These are phyloP conservation scores for Leiothrix lutea DNA, from an alignment of 2,113 vertebrate species.

Conservation along the genomic window DNA sequence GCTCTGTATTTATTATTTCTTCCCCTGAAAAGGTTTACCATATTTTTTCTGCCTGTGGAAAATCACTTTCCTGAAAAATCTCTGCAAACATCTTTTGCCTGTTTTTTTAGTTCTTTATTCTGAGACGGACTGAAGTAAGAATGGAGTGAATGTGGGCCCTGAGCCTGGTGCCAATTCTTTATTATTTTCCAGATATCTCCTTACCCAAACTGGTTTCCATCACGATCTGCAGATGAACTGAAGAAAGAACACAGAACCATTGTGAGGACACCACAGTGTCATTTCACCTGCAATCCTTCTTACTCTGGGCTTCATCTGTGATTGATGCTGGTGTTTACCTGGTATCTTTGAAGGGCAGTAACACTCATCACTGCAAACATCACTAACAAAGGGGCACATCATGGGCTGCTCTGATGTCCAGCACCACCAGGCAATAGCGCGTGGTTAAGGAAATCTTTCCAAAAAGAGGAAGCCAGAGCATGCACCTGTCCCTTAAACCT, in stretches of 20 bases:
- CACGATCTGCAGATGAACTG: rapidly evolving
- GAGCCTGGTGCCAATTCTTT: not conserved
- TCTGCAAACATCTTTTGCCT: not conserved
- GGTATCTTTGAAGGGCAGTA: not conserved
- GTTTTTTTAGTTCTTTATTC: not conserved
- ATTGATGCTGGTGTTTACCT: not conserved
- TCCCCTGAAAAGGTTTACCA: not conserved
- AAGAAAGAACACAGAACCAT: not conserved
- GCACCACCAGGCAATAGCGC: rapidly evolving
- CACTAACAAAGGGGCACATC: not conserved
- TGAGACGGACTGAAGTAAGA: not conserved
- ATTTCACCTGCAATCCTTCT: not conserved
- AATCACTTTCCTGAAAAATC: not conserved
- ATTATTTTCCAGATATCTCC: not conserved
- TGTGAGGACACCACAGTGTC: not conserved
- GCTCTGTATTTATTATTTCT: constrained; percentile 29
- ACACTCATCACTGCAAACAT: not conserved
- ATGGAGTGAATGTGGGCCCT: not conserved
- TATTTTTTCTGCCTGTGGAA: not conserved
- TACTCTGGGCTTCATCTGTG: not conserved
- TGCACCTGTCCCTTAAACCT: not conserved
- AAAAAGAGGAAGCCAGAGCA: not conserved
- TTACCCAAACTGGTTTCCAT: not conserved
- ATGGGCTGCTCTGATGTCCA: not conserved
- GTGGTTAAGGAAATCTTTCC: not conserved